These are phyloP conservation scores for Bombylius discolor DNA, from an alignment of 2,888 invertebrate species.

Conservation along the genomic window DNA sequence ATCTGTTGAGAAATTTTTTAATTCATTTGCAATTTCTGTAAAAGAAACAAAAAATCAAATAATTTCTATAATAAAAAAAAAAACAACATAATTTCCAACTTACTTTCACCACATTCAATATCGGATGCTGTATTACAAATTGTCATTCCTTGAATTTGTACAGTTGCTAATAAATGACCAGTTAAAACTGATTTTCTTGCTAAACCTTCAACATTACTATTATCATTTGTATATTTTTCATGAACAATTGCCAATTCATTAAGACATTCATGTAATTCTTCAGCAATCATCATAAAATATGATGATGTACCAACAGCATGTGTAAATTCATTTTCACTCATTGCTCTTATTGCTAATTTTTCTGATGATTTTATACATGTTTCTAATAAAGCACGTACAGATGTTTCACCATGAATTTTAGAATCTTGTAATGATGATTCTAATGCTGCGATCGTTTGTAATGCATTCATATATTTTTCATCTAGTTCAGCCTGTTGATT, in stretches of 20 bases:
- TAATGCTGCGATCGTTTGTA: slow-evolving; percentile 20
- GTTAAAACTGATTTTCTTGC: slow-evolving; percentile 20
- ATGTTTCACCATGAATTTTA: slow-evolving; percentile 27
- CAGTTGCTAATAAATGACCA: slow-evolving; percentile 44
- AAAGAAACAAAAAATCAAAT: slow-evolving; percentile 9
- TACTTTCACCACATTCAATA: slow-evolving; percentile 51
- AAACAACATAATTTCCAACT: slow-evolving; percentile 22
- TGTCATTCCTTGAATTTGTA: slow-evolving; percentile 59
- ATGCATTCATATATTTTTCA: slow-evolving; percentile 32
- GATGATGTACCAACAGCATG: slow-evolving; percentile 18
- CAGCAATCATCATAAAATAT: slow-evolving; percentile 21
- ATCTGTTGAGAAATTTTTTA: slow-evolving; percentile 45
- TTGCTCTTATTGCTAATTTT: slow-evolving; percentile 18
- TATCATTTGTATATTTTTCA: slow-evolving; percentile 26
- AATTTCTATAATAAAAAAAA: not conserved
- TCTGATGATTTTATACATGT: slow-evolving; percentile 20
- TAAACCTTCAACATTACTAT: slow-evolving; percentile 21
- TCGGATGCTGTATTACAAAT: slow-evolving; percentile 63
- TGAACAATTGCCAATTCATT: slow-evolving; percentile 19
- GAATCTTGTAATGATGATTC: slow-evolving; percentile 22
- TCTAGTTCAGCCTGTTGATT: slow-evolving; percentile 55
- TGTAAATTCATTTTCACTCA: slow-evolving; percentile 20
- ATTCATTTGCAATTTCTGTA: slow-evolving; percentile 46
- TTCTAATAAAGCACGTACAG: slow-evolving; percentile 18
- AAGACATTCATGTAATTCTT: slow-evolving; percentile 19